phyloP scores from a whole-genome alignment of 2,888 invertebrate species.

The Heliconius ismenius region DNA sequence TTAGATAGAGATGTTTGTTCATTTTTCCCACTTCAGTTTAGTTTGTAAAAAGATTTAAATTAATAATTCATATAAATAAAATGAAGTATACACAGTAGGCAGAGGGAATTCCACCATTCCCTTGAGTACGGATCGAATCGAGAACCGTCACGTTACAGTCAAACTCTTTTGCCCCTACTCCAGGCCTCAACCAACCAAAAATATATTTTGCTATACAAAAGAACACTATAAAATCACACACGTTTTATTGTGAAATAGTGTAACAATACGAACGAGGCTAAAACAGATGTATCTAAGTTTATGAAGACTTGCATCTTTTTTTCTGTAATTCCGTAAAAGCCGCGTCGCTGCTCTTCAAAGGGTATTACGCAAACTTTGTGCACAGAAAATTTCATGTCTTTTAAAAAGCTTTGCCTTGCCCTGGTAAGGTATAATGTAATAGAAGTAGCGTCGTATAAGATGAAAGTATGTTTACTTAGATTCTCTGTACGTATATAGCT shows the following conservation, averaged over 20 bases:
- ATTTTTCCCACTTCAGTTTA: no score
- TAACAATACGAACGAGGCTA: slow-evolving; percentile 18
- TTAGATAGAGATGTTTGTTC: no score
- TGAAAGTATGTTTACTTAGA: neutral
- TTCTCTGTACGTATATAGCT: neutral
- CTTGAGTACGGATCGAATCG: no score
- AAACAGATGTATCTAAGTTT: slow-evolving; percentile 21
- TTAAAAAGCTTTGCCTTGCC: slow-evolving; percentile 39
- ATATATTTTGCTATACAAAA: no score
- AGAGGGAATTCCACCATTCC: no score
- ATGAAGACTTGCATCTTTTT: slow-evolving; percentile 37
- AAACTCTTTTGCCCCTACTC: no score
- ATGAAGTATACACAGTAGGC: no score
- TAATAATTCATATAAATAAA: no score
- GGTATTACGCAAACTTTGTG: slow-evolving; percentile 43
- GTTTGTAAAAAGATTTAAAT: no score
- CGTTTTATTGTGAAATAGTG: slow-evolving; percentile 5
- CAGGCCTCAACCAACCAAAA: no score
- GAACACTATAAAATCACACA: no score
- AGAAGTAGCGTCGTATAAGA: slow-evolving; percentile 7
- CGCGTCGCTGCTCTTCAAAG: slow-evolving; percentile 39
- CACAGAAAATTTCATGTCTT: slow-evolving; percentile 38
- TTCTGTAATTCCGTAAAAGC: slow-evolving; percentile 45
- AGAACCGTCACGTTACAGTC: no score
- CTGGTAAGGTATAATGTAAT: slow-evolving; percentile 25